Conservation (phyloP, 2,888 invertebrate genomes). For the Cataglyphis livida region DNA sequence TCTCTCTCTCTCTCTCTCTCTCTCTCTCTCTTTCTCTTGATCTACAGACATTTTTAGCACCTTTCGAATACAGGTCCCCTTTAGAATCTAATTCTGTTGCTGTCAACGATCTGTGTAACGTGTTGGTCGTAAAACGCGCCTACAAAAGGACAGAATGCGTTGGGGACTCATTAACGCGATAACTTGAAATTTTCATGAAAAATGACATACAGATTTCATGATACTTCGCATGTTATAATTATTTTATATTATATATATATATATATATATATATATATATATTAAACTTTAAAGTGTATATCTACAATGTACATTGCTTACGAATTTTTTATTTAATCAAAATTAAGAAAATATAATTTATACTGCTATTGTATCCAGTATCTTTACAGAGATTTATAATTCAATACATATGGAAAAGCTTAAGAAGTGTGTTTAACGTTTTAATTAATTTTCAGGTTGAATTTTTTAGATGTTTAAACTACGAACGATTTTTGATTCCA, state of each 20-base stretch:
- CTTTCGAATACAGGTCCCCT: not conserved
- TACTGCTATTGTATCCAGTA: not conserved
- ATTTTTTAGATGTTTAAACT: not conserved
- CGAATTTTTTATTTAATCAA: not conserved
- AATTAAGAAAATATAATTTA: not conserved
- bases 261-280: too few species aligned
- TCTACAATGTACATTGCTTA: not conserved
- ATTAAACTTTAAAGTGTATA: not conserved
- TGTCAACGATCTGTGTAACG: conserved; percentile 8
- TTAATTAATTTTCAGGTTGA: not conserved
- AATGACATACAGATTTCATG: not conserved
- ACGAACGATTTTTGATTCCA: not conserved
- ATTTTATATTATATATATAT: not conserved
- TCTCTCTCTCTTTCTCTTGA: not conserved
- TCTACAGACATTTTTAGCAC: conserved; percentile 12
- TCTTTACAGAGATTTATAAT: not conserved
- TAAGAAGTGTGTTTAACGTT: not conserved
- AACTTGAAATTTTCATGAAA: not conserved
- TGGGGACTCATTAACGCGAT: not conserved
- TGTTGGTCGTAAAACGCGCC: not conserved
- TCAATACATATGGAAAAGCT: not conserved
- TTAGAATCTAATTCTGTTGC: not conserved
- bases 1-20: not conserved
- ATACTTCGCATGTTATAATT: not conserved
- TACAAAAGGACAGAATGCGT: not conserved